A percentile compares a stretch with the other conserved stretches of the same genome.
phyloP scores from a whole-genome alignment of 2,888 invertebrate genomes.

The Sycophila texana region DNA sequence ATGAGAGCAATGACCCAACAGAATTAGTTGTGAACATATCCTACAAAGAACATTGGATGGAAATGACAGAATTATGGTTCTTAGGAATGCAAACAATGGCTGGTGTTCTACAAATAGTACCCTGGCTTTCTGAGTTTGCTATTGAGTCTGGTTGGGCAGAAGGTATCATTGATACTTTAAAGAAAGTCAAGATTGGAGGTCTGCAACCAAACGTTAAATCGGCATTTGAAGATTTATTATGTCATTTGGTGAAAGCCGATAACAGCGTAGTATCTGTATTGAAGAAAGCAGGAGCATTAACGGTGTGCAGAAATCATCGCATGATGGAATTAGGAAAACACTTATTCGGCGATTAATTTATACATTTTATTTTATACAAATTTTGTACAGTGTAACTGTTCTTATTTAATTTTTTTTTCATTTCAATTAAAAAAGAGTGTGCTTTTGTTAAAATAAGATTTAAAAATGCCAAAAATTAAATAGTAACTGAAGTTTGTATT shows the following conservation, averaged over 20 bases:
- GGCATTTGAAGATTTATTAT: constrained; percentile 93
- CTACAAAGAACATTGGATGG: constrained; percentile 93
- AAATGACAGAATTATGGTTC: constrained; percentile 94
- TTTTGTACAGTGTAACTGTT: constrained; percentile 54
- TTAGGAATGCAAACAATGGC: constrained; percentile 95
- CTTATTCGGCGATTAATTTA: constrained; percentile 87
- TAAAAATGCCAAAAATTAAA: constrained; percentile 45
- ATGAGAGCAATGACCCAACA: constrained; percentile 89
- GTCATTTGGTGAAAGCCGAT: constrained; percentile 89
- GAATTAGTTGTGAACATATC: constrained; percentile 89
- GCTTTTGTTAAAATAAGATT: constrained; percentile 35
- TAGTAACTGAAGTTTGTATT: constrained; percentile 39
- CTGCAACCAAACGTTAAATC: constrained; percentile 90
- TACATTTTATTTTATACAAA: constrained; percentile 19
- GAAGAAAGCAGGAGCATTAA: constrained; percentile 88
- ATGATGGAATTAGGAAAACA: constrained; percentile 93
- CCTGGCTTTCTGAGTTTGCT: constrained; percentile 93
- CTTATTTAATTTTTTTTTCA: constrained; percentile 36
- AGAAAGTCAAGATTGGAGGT: constrained; percentile 89
- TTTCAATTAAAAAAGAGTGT: constrained; percentile 39
- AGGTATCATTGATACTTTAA: constrained; percentile 88
- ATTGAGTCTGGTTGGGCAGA: constrained; percentile 96
- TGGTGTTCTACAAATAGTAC: constrained; percentile 86
- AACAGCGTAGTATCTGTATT: constrained; percentile 84
- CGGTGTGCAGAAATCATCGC: constrained; percentile 90